Conservation (phyloP, 2,797 vertebrate species). For the Merluccius polli region DNA sequence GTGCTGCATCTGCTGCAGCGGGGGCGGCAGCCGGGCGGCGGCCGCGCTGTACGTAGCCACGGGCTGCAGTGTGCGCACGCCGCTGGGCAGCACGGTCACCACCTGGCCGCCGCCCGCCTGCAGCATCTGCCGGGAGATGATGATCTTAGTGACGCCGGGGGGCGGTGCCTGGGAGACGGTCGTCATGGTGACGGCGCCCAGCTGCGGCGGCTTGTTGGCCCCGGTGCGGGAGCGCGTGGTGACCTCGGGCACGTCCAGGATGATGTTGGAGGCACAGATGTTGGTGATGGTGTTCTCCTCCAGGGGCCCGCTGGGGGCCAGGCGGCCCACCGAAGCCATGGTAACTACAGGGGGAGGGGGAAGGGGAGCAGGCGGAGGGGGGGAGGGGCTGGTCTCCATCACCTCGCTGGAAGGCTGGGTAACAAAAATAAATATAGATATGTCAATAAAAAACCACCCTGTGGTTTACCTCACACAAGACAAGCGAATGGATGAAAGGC, state of each 20-base stretch:
- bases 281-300: slow-evolving; percentile 83
- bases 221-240: slow-evolving; percentile 74
- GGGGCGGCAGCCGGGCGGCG: slow-evolving; percentile 78
- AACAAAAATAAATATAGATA: slow-evolving; percentile 19
- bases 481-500: neutral
- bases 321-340: slow-evolving; percentile 23
- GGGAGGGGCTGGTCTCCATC: slow-evolving; percentile 71
- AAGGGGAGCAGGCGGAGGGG: slow-evolving; percentile 48
- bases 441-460: neutral
- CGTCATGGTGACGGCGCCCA: slow-evolving; percentile 53
- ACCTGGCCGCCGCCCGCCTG: slow-evolving; percentile 64
- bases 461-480: neutral
- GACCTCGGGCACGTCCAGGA: slow-evolving; percentile 75
- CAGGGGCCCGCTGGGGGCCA: slow-evolving; percentile 58
- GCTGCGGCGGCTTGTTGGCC: slow-evolving; percentile 72
- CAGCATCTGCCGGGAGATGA: slow-evolving; percentile 82
- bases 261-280: slow-evolving; percentile 82
- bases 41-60: slow-evolving; percentile 42
- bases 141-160: slow-evolving; percentile 80
- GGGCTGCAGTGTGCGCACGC: slow-evolving; percentile 66
- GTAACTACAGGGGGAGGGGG: slow-evolving; percentile 6
- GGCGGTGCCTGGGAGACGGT: slow-evolving; percentile 36
- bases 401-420: slow-evolving; percentile 74
- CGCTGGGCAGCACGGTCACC: slow-evolving; percentile 81
- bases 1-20: slow-evolving; percentile 88